phyloP scores from a whole-genome alignment of 2,888 invertebrate genomes.

The Teleiodes luculella region DNA sequence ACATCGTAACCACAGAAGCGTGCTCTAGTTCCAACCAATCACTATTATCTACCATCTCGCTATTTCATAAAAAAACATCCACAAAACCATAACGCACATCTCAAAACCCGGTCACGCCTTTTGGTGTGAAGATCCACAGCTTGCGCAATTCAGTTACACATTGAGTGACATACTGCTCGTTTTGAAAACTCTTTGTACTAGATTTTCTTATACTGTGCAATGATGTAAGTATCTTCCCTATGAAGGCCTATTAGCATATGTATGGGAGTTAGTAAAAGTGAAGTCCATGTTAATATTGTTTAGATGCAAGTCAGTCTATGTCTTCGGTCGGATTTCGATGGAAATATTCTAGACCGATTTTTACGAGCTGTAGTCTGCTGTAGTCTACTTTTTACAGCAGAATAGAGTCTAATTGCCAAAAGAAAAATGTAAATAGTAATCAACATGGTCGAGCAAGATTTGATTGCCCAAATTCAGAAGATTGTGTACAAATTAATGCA shows the following conservation, averaged over 20 bases:
- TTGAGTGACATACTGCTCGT: constrained; percentile 1
- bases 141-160: constrained; percentile 4
- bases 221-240: constrained; percentile 1
- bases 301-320: too few species aligned
- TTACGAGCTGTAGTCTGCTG: too few species aligned
- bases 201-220: neutral
- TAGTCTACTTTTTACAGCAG: too few species aligned
- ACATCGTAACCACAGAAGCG: neutral
- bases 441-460: too few species aligned
- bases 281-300: neutral
- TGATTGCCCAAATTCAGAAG: too few species aligned
- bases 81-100: neutral
- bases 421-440: too few species aligned
- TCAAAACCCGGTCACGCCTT: constrained; percentile 1
- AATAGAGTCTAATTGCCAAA: too few species aligned
- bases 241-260: neutral
- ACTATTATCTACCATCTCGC: neutral
- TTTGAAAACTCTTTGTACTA: neutral
- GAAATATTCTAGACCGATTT: too few species aligned
- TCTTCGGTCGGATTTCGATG: too few species aligned
- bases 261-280: neutral
- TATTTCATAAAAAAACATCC: neutral
- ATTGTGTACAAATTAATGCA: too few species aligned
- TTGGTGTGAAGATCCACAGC: constrained; percentile 4
- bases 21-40: neutral